These are phyloP conservation scores for Aphis gossypii DNA, from an alignment of 1,140 invertebrate species.

Conservation along the genomic window DNA sequence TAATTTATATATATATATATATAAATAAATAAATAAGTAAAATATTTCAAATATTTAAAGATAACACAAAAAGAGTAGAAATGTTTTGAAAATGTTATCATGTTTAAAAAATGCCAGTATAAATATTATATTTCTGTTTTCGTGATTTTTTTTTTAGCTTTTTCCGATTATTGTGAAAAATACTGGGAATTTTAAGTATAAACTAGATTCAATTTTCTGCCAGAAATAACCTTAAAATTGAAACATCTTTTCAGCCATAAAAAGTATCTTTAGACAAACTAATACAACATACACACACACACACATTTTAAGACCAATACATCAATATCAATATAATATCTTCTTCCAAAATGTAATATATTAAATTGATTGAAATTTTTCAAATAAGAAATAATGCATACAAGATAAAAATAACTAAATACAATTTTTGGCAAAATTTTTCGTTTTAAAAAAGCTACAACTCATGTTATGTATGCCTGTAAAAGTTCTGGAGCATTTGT, in stretches of 20 bases:
- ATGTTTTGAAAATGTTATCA: neutral
- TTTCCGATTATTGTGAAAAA: neutral
- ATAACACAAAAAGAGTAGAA: neutral
- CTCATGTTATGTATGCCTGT: neutral
- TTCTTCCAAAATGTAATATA: neutral
- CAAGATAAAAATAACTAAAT: neutral
- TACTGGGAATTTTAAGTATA: neutral
- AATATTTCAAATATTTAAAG: neutral
- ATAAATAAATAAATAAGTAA: neutral
- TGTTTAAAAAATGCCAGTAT: neutral
- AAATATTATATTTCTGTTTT: neutral
- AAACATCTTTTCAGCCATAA: neutral
- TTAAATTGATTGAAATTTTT: neutral
- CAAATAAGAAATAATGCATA: neutral
- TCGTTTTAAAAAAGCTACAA: neutral
- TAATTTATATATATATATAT: too few species aligned
- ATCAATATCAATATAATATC: neutral
- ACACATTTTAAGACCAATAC: neutral
- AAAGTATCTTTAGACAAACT: neutral
- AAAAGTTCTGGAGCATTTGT: neutral
- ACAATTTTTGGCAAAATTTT: neutral
- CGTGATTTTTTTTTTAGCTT: neutral
- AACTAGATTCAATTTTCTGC: neutral
- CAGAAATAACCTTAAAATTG: neutral
- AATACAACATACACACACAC: neutral